Base-by-base conservation (phyloP, 2,113 vertebrate species). In the Entelurus aequoreus region DNA sequence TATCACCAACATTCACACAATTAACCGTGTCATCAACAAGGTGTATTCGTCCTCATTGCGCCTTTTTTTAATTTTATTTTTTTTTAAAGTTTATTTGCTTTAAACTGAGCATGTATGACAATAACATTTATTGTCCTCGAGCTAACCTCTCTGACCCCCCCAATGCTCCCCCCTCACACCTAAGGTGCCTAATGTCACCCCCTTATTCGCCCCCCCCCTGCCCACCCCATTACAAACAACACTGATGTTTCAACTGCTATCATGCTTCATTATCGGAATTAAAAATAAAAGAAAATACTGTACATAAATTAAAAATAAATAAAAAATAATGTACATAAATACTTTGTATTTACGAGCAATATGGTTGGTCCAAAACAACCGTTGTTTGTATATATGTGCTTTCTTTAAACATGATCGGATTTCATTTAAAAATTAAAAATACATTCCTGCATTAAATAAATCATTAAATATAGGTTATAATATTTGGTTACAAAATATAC, bases 101-200 rank as follows among this genome's bases (percentile, higher is more conserved):
- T 75, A 59, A 44, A 74, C 54, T 19, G 42, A 44, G 42, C 42
- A 9, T 11, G 42, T 44, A 10, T 10, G 4, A 44, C 42, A 44
- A 75, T 66, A 46, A 76, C 72, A 79, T 84, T 75, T 80, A 78
- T 68, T 73, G 74, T 78, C 74, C 83, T 76, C 74, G 71, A 74
- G 63, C 49, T 77, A 74, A 85, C 81, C 84, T 54, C 69, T 77
- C 46, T 19, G 16, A 28, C 28, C 28, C 28, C 28, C 28, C 28
- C 28, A 3, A 28, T 0, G 1, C 28, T 4, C 38, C 68, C 75
- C 69, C 78, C 89, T 90, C 75, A 84, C 86, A 85, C 86, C 75
- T 47, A 55, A 14, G 79, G 81, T 88, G 89, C 75, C 84, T 77
- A 89, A 88, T 73, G 56, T 80, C 12, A 60, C 57, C 78, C 74